phyloP scores from a whole-genome alignment of 2,888 invertebrate genomes.

The Gari tellinella region DNA sequence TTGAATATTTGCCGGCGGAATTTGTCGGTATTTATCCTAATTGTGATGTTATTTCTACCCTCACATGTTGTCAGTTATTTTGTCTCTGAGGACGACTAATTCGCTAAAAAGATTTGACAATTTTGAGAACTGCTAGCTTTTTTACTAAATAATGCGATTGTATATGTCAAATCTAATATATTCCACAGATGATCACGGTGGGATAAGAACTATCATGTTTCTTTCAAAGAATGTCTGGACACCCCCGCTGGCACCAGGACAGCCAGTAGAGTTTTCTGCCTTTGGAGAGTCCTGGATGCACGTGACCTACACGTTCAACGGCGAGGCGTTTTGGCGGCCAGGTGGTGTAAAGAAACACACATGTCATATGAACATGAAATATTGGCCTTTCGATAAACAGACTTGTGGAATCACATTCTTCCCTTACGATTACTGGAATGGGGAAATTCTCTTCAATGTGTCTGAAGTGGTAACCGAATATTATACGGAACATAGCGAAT shows the following conservation, averaged over 20 bases:
- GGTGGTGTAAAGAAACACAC: constrained; percentile 15
- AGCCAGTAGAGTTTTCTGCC: constrained; percentile 9
- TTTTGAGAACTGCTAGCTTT: too few species aligned
- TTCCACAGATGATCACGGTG: constrained; percentile 15
- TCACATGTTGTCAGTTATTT: too few species aligned
- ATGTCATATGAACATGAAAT: constrained; percentile 41
- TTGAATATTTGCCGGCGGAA: too few species aligned
- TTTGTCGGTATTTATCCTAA: too few species aligned
- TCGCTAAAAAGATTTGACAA: too few species aligned
- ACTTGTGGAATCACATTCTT: constrained; percentile 26
- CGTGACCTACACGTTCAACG: constrained; percentile 5
- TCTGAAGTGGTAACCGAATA: not conserved
- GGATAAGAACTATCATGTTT: constrained; percentile 6
- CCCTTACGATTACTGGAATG: not conserved
- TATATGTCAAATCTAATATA: too few species aligned
- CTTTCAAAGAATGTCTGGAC: constrained; percentile 28
- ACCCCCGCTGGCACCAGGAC: constrained; percentile 17
- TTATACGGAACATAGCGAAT: constrained; percentile 1
- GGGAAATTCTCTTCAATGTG: not conserved
- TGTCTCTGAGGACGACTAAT: too few species aligned
- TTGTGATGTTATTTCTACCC: too few species aligned
- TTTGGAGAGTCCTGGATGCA: constrained; percentile 16
- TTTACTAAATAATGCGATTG: too few species aligned
- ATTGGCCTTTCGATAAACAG: constrained; percentile 50
- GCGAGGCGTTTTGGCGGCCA: constrained; percentile 10